phyloP scores from a whole-genome alignment of 2,113 vertebrate species.

The Austrofundulus limnaeus region DNA sequence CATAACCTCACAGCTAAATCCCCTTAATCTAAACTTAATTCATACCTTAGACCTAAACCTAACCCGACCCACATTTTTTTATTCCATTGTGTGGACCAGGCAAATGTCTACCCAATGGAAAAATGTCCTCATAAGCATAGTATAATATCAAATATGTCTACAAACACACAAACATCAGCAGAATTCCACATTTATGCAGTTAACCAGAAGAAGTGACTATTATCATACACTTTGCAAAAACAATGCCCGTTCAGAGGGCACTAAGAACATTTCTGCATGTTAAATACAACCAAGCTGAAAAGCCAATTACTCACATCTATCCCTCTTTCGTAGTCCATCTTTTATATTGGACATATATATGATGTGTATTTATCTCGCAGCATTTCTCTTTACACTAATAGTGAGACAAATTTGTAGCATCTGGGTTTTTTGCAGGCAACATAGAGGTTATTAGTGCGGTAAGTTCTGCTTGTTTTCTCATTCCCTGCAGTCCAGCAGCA shows the following conservation, averaged over 20 bases:
- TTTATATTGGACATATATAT: slow-evolving; percentile 8
- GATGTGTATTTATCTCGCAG: background rate
- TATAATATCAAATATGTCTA: too few species aligned
- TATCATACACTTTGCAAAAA: slow-evolving; percentile 54
- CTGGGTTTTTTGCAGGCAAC: background rate
- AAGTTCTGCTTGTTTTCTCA: background rate
- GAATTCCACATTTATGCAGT: background rate
- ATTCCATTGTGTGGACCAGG: too few species aligned
- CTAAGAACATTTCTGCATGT: slow-evolving; percentile 31
- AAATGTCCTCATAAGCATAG: too few species aligned
- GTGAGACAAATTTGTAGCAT: background rate
- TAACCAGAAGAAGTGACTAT: slow-evolving; percentile 27
- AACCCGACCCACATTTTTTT: too few species aligned
- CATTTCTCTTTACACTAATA: background rate
- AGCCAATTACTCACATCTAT: slow-evolving; percentile 24
- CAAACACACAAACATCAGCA: background rate
- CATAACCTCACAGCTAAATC: too few species aligned
- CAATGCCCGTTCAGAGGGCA: slow-evolving; percentile 24
- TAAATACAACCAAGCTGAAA: slow-evolving; percentile 39
- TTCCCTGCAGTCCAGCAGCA: background rate
- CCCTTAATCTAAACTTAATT: too few species aligned
- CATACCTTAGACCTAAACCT: too few species aligned
- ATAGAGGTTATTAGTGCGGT: background rate
- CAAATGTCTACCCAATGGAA: too few species aligned
- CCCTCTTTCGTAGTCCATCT: slow-evolving; percentile 10